Percentiles rank a stretch among this genome's conserved stretches.
phyloP scores from a whole-genome alignment of 2,888 invertebrate genomes.

The Elysia crispata region DNA sequence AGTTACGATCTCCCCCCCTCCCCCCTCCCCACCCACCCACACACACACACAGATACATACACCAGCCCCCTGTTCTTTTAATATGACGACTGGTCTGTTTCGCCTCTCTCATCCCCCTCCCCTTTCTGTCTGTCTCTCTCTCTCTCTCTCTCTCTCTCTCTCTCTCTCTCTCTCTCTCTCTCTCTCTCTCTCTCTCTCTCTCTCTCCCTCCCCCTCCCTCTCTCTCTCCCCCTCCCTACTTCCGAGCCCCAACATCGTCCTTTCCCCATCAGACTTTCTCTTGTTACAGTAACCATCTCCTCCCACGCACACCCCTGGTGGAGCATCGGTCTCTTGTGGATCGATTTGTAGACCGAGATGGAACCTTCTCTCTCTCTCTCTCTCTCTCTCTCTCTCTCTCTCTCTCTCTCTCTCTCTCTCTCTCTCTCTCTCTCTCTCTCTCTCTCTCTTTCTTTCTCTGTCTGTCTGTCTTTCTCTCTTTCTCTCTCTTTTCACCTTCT shows the following conservation, averaged over 20 bases:
- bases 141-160: slow-evolving; percentile 16
- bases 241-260: too few species aligned
- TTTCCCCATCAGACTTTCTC: background rate
- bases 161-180: slow-evolving; percentile 17
- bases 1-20: too few species aligned
- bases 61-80: too few species aligned
- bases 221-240: too few species aligned
- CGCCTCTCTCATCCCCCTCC: too few species aligned
- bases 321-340: background rate
- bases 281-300: background rate
- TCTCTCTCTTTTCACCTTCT: background rate
- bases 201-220: background rate
- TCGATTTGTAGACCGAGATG: background rate
- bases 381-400: slow-evolving; percentile 12
- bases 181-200: slow-evolving; percentile 20
- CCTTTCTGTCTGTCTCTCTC: background rate
- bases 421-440: slow-evolving; percentile 31
- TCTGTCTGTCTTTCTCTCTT: slow-evolving; percentile 10
- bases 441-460: slow-evolving; percentile 6
- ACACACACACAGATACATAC: too few species aligned
- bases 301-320: background rate
- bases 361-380: background rate
- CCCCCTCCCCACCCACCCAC: too few species aligned
- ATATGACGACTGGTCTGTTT: too few species aligned
- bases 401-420: slow-evolving; percentile 31